These are phyloP conservation scores for Opisthocomus hoazin DNA, from an alignment of 2,113 vertebrate genomes.

Conservation along the genomic window DNA sequence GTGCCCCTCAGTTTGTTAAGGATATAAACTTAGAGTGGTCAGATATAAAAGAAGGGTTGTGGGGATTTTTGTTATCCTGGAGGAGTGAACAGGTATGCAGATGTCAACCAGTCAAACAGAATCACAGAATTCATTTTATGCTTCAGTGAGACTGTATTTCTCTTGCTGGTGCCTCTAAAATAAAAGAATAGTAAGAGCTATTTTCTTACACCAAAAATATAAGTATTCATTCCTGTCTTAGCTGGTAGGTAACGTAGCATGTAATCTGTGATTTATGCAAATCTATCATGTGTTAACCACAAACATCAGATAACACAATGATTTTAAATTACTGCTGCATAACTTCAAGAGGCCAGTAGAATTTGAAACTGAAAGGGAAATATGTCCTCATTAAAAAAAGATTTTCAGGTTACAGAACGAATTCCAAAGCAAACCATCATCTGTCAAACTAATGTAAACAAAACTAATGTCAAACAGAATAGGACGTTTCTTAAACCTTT, in stretches of 20 bases:
- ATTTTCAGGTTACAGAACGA: not conserved
- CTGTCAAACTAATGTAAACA: not conserved
- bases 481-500: not conserved
- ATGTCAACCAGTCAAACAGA: not conserved
- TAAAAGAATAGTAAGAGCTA: not conserved
- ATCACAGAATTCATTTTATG: not conserved
- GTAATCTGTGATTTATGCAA: not conserved
- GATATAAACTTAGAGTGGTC: not conserved
- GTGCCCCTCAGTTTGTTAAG: not conserved
- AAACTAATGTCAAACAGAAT: not conserved
- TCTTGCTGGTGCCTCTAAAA: not conserved
- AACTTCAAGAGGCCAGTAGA: not conserved
- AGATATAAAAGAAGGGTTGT: not conserved
- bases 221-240: not conserved
- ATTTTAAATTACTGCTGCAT: not conserved
- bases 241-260: accelerated
- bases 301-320: not conserved
- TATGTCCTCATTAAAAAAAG: not conserved
- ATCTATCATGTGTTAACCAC: not conserved
- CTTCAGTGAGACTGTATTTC: not conserved
- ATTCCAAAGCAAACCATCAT: not conserved
- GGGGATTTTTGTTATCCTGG: not conserved
- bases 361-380: not conserved
- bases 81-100: not conserved
- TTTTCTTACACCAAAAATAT: not conserved